A percentile compares a stretch with the other conserved stretches of the same genome.
Conservation (phyloP, 2,888 invertebrate genomes). For the Therioaphis trifolii region DNA sequence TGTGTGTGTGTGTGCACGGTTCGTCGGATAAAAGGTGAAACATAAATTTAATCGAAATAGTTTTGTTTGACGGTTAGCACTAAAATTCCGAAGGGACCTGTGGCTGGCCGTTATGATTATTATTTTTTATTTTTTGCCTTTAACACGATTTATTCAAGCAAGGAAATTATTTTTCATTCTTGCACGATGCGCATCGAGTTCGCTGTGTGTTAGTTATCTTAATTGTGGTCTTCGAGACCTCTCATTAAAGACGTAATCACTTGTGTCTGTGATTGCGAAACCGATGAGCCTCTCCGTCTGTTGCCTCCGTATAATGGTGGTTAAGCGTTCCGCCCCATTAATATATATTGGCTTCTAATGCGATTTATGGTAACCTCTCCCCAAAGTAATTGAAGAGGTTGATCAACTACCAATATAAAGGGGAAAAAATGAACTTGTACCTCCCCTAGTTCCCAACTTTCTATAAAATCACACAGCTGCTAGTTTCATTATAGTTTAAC, state of each 20-base stretch:
- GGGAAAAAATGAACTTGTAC: neutral
- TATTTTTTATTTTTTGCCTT: neutral
- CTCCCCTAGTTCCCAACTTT: neutral
- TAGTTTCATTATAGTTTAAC: neutral
- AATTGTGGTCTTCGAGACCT: conserved; percentile 15
- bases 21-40: too few species aligned
- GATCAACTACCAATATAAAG: conserved; percentile 30
- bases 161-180: neutral
- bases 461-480: neutral
- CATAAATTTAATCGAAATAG: too few species aligned
- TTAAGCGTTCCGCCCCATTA: conserved; percentile 35
- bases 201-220: neutral
- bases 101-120: too few species aligned
- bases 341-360: conserved; percentile 61
- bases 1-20: too few species aligned
- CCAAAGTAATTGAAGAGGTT: conserved; percentile 33
- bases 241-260: conserved; percentile 42
- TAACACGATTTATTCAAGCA: neutral
- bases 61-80: too few species aligned
- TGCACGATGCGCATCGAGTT: neutral
- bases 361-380: conserved; percentile 42
- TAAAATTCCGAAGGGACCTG: too few species aligned
- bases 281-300: neutral
- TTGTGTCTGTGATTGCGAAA: conserved; percentile 28
- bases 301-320: neutral